A percentile compares a stretch with the other conserved stretches of the same genome.
phyloP scores from a whole-genome alignment of 2,888 invertebrate species.

The Adela reaumurella region DNA sequence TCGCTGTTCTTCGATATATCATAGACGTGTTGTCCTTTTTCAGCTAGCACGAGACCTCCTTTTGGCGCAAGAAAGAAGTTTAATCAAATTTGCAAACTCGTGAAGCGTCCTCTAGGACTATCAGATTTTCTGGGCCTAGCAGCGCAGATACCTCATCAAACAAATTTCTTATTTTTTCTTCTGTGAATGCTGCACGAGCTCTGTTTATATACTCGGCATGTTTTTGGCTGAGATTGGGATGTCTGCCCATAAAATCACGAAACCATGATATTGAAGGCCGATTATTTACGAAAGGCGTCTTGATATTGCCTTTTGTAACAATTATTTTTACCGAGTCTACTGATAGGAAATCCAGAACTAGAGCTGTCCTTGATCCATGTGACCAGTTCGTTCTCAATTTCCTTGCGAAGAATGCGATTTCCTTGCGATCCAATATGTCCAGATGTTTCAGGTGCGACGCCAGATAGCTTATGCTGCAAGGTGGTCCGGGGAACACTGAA shows the following conservation, averaged over 20 bases:
- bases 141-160: neutral
- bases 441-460: neutral
- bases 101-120: slow-evolving; percentile 5
- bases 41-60: slow-evolving; percentile 9
- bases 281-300: neutral
- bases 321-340: neutral
- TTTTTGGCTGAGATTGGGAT: slow-evolving; percentile 2
- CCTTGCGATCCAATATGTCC: neutral
- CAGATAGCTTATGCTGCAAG: neutral
- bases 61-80: slow-evolving; percentile 12
- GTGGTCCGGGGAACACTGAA: neutral
- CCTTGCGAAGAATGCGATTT: neutral
- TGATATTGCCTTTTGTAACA: neutral
- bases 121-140: slow-evolving; percentile 2
- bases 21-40: slow-evolving; percentile 8
- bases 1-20: slow-evolving; percentile 8
- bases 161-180: slow-evolving; percentile 3
- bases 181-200: slow-evolving; percentile 2
- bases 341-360: slow-evolving; percentile 1
- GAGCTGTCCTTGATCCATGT: slow-evolving; percentile 2
- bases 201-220: slow-evolving; percentile 3
- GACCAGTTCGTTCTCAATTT: slow-evolving; percentile 2
- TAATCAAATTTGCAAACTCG: slow-evolving; percentile 8
- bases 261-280: neutral
- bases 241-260: neutral